Conservation (phyloP, 2,888 invertebrate genomes). For the Alsophila aescularia region DNA sequence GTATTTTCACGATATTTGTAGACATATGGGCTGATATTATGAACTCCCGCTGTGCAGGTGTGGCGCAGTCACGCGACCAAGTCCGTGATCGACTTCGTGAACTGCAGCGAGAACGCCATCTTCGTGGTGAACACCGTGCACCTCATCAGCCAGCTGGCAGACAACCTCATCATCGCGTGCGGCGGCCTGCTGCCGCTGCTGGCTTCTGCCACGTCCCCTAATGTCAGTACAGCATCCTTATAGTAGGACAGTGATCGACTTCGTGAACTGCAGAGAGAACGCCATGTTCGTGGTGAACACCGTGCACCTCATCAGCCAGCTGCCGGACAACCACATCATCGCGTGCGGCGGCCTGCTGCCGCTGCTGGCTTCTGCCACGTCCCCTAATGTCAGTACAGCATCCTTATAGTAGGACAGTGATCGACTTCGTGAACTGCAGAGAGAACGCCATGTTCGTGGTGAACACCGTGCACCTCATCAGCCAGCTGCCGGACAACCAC, state of each 20-base stretch:
- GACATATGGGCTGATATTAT: too few species aligned
- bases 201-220: slow-evolving; percentile 99
- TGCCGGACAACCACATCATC: slow-evolving; percentile 99
- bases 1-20: background rate
- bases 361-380: slow-evolving; percentile 98
- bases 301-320: slow-evolving; percentile 98
- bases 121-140: slow-evolving; percentile 99
- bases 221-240: slow-evolving; percentile 91
- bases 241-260: background rate
- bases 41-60: slow-evolving; percentile 70
- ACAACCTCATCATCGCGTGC: slow-evolving; percentile 99
- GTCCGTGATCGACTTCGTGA: slow-evolving; percentile 98
- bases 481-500: slow-evolving; percentile 98
- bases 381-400: slow-evolving; percentile 94
- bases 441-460: slow-evolving; percentile 99
- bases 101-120: slow-evolving; percentile 98
- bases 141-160: slow-evolving; percentile 98
- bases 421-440: slow-evolving; percentile 90
- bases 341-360: slow-evolving; percentile 99
- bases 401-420: too few species aligned
- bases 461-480: slow-evolving; percentile 99
- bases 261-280: slow-evolving; percentile 97
- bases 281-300: slow-evolving; percentile 99
- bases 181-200: slow-evolving; percentile 98
- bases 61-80: slow-evolving; percentile 97